phyloP scores from a whole-genome alignment of 2,113 vertebrate genomes.

The Sorex araneus region DNA sequence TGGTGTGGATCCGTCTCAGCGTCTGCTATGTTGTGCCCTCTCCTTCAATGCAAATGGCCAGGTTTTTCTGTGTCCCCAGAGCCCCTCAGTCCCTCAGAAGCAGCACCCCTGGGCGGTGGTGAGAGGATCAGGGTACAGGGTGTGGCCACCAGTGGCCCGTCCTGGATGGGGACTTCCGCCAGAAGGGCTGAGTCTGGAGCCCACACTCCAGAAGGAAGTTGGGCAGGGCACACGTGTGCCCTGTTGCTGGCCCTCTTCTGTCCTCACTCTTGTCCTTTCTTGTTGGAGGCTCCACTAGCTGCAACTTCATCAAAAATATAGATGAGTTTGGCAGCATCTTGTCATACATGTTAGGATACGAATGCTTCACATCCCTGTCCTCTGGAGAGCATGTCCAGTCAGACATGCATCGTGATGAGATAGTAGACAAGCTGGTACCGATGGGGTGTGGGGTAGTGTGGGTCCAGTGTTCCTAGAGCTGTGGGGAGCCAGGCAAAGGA shows the following conservation, averaged over 20 bases:
- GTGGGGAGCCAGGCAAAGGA: background rate
- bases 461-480: background rate
- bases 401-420: background rate
- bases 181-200: too few species aligned
- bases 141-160: background rate
- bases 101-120: background rate
- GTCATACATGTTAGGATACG: background rate
- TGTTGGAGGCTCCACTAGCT: background rate
- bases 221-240: fast-evolving
- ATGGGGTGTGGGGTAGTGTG: fast-evolving
- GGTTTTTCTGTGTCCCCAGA: background rate
- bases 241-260: background rate
- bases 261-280: background rate
- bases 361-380: background rate
- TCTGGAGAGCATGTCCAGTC: background rate
- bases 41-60: background rate
- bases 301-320: background rate
- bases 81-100: background rate
- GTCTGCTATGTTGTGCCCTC: background rate
- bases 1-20: background rate
- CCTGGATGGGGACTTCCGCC: background rate
- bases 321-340: background rate
- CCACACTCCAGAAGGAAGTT: too few species aligned
- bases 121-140: background rate
- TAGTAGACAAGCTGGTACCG: background rate